phyloP scores from a whole-genome alignment of 2,888 invertebrate genomes.

The Cryptus armator region DNA sequence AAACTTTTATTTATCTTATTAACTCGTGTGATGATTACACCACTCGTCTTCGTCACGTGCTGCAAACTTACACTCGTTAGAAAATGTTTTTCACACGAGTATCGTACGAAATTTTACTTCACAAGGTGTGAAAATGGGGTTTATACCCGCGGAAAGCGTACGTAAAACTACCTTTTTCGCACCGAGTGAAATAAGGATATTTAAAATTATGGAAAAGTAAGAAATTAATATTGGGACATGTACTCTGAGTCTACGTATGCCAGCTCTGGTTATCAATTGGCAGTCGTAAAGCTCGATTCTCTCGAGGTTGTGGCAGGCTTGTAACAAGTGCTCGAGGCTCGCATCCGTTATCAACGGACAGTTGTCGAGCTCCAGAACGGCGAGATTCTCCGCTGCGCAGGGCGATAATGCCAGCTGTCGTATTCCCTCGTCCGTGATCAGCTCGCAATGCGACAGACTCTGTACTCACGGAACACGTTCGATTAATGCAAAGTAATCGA shows the following conservation, averaged over 20 bases:
- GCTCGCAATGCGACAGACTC: conserved; percentile 99
- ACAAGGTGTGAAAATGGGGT: no score
- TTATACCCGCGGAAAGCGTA: no score
- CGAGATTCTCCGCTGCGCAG: conserved; percentile 97
- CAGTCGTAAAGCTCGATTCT: conserved; percentile 99
- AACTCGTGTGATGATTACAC: no score
- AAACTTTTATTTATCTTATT: no score
- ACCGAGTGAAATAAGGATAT: no score
- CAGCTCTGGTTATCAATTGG: conserved; percentile 98
- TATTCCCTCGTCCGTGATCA: conserved; percentile 99
- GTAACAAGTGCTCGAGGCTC: conserved; percentile 95
- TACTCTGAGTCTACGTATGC: conserved; percentile 98
- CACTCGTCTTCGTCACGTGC: no score
- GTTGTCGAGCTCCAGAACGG: conserved; percentile 98
- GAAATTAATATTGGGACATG: conserved; percentile 76
- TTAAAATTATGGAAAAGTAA: neutral
- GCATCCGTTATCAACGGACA: conserved; percentile 99
- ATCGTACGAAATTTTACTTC: no score
- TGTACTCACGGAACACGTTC: conserved; percentile 83
- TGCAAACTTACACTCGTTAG: no score
- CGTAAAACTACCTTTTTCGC: no score
- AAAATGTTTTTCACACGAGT: no score
- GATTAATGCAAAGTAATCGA: conserved; percentile 17
- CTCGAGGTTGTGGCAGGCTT: conserved; percentile 97
- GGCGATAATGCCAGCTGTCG: conserved; percentile 96